These are phyloP conservation scores for Mustelus asterias DNA, from an alignment of 2,113 vertebrate species.

Conservation along the genomic window DNA sequence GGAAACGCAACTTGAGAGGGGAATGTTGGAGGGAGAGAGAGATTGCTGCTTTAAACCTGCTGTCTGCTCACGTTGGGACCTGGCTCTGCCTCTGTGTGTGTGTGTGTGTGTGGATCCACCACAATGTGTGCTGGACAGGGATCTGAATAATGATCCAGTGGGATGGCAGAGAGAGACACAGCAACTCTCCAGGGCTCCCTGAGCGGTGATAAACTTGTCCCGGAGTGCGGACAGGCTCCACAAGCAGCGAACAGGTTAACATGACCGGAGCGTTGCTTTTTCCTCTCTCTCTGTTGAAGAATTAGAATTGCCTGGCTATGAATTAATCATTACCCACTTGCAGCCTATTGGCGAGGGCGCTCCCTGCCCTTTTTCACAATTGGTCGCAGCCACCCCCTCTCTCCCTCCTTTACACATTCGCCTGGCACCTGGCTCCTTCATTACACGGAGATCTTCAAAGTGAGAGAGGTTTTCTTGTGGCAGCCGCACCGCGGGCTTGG, in stretches of 20 bases:
- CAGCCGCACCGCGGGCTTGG: not conserved
- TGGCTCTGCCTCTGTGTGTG: not conserved
- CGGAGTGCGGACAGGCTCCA: constrained; percentile 38
- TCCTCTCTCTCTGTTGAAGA: no score
- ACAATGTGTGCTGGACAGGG: not conserved
- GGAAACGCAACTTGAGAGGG: not conserved
- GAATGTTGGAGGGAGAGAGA: not conserved
- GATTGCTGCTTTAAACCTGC: not conserved
- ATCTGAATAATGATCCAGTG: not conserved
- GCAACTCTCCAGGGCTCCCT: no score
- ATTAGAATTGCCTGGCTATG: constrained; percentile 39
- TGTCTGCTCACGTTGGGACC: not conserved
- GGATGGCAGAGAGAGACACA: not conserved
- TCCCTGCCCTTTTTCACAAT: constrained; percentile 42
- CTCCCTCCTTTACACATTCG: constrained; percentile 38
- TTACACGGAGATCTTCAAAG: constrained; percentile 2
- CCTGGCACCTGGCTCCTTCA: constrained; percentile 37
- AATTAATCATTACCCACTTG: constrained; percentile 46
- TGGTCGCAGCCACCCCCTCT: constrained; percentile 39
- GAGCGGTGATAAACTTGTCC: constrained; percentile 40
- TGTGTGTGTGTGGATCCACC: no score
- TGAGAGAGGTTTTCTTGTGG: not conserved
- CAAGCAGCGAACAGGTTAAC: constrained; percentile 37
- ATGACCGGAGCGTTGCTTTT: constrained; percentile 39
- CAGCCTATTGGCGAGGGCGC: constrained; percentile 46